Conservation (phyloP, 2,113 vertebrate genomes). For the Alosa alosa region DNA sequence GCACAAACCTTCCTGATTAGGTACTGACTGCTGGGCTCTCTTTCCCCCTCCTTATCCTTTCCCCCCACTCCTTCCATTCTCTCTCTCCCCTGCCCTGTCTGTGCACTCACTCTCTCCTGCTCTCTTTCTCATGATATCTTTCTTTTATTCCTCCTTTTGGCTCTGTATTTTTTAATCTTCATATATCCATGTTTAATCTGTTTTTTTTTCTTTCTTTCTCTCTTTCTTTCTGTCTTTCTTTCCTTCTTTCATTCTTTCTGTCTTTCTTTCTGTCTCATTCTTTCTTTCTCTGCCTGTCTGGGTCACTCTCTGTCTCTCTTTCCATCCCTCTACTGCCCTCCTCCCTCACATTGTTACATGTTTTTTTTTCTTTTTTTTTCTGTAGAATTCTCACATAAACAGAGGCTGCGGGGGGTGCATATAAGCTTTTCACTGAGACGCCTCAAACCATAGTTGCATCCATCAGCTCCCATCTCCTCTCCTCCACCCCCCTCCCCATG, state of each 20-base stretch:
- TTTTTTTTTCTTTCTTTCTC: background rate
- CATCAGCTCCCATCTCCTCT: background rate
- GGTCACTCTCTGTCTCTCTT: slow-evolving; percentile 14
- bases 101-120: background rate
- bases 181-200: slow-evolving; percentile 11
- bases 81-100: background rate
- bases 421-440: slow-evolving; percentile 1
- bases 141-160: slow-evolving; percentile 19
- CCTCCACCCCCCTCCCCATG: background rate
- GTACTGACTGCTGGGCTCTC: slow-evolving; percentile 36
- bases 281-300: slow-evolving; percentile 24
- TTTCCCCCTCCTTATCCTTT: background rate
- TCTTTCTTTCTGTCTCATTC: slow-evolving; percentile 17
- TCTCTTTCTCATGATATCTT: background rate
- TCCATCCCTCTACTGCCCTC: background rate
- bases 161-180: slow-evolving; percentile 18
- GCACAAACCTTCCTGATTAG: slow-evolving; percentile 48
- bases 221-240: background rate
- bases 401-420: slow-evolving; percentile 31
- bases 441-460: slow-evolving; percentile 1
- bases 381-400: slow-evolving; percentile 33
- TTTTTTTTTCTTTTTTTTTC: background rate
- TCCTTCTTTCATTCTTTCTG: background rate
- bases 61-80: background rate
- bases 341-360: slow-evolving; percentile 13